These are phyloP conservation scores for Torymus aiolomorphi DNA, from an alignment of 2,888 invertebrate species.

Conservation along the genomic window DNA sequence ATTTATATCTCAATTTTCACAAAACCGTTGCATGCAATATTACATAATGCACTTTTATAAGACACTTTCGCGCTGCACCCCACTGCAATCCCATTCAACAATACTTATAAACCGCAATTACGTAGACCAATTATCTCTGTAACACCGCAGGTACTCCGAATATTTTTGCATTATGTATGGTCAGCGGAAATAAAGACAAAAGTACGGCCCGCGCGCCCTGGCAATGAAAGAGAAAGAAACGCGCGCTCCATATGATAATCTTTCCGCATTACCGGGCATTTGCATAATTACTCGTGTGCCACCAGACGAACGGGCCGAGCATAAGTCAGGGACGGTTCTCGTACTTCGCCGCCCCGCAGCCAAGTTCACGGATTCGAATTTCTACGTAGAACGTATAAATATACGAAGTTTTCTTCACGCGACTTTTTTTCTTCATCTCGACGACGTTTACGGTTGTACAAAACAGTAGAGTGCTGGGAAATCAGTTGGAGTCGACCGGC, in stretches of 20 bases:
- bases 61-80: too few species aligned
- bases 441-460: too few species aligned
- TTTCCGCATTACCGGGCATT: constrained; percentile 2
- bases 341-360: not conserved
- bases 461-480: too few species aligned
- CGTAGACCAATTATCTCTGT: not conserved
- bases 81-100: too few species aligned
- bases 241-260: constrained; percentile 18
- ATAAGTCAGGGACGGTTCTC: constrained; percentile 29
- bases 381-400: too few species aligned
- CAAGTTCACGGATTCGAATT: too few species aligned
- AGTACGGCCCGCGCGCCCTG: not conserved
- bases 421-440: too few species aligned
- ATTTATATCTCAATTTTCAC: too few species aligned
- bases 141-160: not conserved
- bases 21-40: too few species aligned
- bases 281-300: constrained; percentile 21
- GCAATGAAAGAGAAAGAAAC: not conserved
- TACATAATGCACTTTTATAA: too few species aligned
- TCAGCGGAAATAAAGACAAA: constrained; percentile 10
- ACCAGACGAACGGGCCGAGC: not conserved
- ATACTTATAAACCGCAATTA: not conserved
- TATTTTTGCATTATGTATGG: constrained; percentile 11
- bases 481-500: too few species aligned
- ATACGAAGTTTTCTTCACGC: too few species aligned